Conservation (phyloP, 2,797 vertebrate species). For the Ispidina lecontei region DNA sequence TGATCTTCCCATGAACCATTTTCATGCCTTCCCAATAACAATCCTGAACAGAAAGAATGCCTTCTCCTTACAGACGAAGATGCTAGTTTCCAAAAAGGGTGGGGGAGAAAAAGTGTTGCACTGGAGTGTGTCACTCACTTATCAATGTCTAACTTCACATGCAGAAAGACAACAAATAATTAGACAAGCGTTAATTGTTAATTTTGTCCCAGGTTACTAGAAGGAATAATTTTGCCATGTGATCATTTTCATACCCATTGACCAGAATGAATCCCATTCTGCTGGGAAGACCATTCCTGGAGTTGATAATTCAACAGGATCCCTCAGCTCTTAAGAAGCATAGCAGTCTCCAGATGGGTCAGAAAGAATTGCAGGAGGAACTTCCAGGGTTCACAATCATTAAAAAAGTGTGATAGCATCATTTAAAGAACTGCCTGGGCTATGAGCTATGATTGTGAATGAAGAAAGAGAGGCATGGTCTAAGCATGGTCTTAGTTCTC, state of each 20-base stretch:
- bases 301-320: not conserved
- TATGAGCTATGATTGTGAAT: not conserved
- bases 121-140: not conserved
- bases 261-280: not conserved
- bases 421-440: not conserved
- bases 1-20: not conserved
- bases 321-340: rapidly evolving
- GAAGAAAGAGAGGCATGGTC: not conserved
- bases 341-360: not conserved
- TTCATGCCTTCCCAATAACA: not conserved
- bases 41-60: not conserved
- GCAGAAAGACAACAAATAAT: not conserved
- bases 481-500: too few species aligned
- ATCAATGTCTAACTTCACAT: not conserved
- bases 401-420: not conserved
- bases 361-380: not conserved
- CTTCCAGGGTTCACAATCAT: not conserved
- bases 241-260: not conserved
- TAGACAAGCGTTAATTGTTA: not conserved
- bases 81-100: not conserved
- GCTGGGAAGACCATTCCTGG: not conserved
- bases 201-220: not conserved
- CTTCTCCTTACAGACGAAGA: not conserved
- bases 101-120: too few species aligned
- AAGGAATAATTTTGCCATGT: not conserved